A percentile compares a stretch with the other conserved stretches of the same genome.
phyloP scores from a whole-genome alignment of 2,797 vertebrate species.

The Scleropages formosus region DNA sequence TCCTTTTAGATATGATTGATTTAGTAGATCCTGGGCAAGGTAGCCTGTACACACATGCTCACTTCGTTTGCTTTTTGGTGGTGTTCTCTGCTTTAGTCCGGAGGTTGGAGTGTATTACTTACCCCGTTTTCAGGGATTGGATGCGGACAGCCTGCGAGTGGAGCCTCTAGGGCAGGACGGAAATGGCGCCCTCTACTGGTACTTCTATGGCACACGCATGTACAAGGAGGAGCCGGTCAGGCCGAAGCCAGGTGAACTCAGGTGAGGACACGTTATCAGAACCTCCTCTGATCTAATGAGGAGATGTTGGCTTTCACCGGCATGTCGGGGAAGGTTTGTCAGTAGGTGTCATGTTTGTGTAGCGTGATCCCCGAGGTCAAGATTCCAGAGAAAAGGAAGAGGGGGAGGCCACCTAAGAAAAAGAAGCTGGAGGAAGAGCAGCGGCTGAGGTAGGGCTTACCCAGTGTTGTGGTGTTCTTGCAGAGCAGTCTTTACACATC shows the following conservation, averaged over 20 bases:
- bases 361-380: constrained; percentile 56
- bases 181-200: constrained; percentile 94
- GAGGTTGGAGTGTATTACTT: no score
- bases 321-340: background rate
- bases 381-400: constrained; percentile 72
- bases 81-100: background rate
- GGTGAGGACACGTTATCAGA: constrained; percentile 59
- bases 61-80: no score
- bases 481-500: no score
- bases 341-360: constrained; percentile 11
- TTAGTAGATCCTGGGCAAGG: background rate
- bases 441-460: constrained; percentile 65
- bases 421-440: constrained; percentile 77
- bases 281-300: no score
- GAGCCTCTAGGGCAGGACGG: constrained; percentile 93
- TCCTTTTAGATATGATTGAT: background rate
- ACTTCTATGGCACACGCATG: constrained; percentile 95
- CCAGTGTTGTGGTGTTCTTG: background rate
- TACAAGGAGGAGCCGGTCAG: constrained; percentile 87
- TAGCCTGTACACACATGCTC: no score
- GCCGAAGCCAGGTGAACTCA: constrained; percentile 55
- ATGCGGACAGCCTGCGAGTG: constrained; percentile 91
- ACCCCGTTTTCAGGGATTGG: constrained; percentile 76
- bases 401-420: constrained; percentile 91
- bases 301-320: background rate